Percentiles rank a stretch among this genome's conserved stretches.
Evolutionary conservation across 2,797 vertebrate species (phyloP).

Genomic region (Coreius guichenoti): DNA sequence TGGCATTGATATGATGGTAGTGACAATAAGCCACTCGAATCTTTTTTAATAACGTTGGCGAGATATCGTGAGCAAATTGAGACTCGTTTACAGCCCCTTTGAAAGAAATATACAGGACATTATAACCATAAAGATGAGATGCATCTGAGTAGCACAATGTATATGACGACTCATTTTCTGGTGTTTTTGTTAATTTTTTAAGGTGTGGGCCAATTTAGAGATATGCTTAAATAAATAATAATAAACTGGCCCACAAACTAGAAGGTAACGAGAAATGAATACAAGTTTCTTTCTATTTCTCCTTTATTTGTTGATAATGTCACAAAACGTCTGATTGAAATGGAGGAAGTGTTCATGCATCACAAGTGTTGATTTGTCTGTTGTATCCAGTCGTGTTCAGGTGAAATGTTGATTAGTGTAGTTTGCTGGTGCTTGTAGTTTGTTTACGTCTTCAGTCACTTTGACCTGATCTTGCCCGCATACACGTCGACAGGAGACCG

Average conservation of each 20-base stretch:
- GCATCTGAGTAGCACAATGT: background rate
- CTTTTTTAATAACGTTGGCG: background rate
- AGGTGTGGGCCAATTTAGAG: background rate
- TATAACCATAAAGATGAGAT: background rate
- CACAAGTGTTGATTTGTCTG: background rate
- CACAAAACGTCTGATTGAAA: background rate
- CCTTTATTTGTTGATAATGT: background rate
- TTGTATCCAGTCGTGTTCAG: background rate
- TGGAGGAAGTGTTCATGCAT: background rate
- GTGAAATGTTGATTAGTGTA: slow-evolving; percentile 54
- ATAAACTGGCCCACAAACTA: background rate
- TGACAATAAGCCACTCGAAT: slow-evolving; percentile 27
- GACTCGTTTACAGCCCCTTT: slow-evolving; percentile 2
- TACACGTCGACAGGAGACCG: slow-evolving; percentile 62
- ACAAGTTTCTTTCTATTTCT: slow-evolving; percentile 25
- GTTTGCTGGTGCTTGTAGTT: slow-evolving; percentile 46
- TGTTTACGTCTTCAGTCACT: slow-evolving; percentile 52
- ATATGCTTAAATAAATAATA: background rate
- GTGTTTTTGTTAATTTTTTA: background rate
- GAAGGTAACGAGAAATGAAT: background rate
- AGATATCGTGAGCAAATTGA: slow-evolving; percentile 20
- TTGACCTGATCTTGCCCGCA: slow-evolving; percentile 56
- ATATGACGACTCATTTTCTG: background rate
- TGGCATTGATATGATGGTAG: slow-evolving; percentile 44
- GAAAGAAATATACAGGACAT: background rate